A percentile compares a stretch with the other conserved stretches of the same genome.
These are phyloP conservation scores for Xyliphius kryptos DNA, from an alignment of 2,113 vertebrate species.

Conservation along the genomic window DNA sequence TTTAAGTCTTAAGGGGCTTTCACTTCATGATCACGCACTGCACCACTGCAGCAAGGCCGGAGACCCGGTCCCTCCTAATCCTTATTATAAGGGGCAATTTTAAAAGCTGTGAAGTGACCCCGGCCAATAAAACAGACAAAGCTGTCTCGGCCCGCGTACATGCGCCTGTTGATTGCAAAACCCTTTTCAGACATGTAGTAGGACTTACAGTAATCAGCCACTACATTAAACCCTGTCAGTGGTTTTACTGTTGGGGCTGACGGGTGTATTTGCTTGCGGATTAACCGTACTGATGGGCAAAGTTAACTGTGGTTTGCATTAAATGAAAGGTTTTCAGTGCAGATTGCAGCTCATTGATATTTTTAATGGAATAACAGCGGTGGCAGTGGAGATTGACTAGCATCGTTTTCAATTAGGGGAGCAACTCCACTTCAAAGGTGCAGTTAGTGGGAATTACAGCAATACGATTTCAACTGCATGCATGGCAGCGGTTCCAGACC, in stretches of 20 bases:
- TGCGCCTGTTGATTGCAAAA: slow-evolving; percentile 3
- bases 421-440: slow-evolving; percentile 17
- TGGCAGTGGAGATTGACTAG: slow-evolving; percentile 12
- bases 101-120: slow-evolving; percentile 57
- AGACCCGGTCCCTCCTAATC: slow-evolving; percentile 34
- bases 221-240: too few relatives aligned
- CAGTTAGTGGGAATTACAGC: slow-evolving; percentile 42
- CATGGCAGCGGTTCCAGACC: slow-evolving; percentile 60
- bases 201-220: too few relatives aligned
- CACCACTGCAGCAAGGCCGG: slow-evolving; percentile 31
- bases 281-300: neutral
- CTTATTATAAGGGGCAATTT: slow-evolving; percentile 47
- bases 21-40: slow-evolving; percentile 32
- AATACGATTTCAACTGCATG: slow-evolving; percentile 55
- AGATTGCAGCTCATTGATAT: neutral
- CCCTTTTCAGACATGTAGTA: neutral
- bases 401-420: slow-evolving; percentile 35
- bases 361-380: slow-evolving; percentile 7
- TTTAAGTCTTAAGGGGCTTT: slow-evolving; percentile 20
- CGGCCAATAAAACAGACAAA: slow-evolving; percentile 10
- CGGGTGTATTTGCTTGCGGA: too few relatives aligned
- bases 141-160: neutral
- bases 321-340: neutral
- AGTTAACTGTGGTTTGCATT: neutral
- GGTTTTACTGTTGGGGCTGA: too few relatives aligned